Conservation (phyloP, 2,113 vertebrate genomes). For the Triplophysa tibetana region DNA sequence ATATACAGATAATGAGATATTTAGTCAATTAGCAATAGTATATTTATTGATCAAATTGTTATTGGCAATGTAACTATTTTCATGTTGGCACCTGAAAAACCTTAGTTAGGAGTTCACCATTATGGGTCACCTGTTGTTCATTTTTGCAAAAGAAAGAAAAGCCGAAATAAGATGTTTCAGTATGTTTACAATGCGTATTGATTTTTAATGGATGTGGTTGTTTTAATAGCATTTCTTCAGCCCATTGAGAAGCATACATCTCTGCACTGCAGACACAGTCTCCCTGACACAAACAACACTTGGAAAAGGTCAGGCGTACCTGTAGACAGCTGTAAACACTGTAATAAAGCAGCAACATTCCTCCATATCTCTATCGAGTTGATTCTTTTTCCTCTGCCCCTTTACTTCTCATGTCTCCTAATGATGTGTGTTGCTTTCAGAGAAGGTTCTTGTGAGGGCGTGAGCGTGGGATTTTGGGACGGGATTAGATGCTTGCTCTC, state of each 20-base stretch:
- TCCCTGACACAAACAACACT: constrained; percentile 28
- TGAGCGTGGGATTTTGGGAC: constrained; percentile 30
- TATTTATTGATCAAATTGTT: too few species aligned
- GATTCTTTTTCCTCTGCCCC: not conserved
- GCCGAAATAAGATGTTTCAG: not conserved
- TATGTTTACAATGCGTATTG: not conserved
- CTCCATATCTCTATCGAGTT: not conserved
- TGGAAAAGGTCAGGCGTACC: constrained; percentile 24
- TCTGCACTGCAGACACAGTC: not conserved
- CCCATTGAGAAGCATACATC: not conserved
- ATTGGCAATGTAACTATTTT: too few species aligned
- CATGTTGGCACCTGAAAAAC: too few species aligned
- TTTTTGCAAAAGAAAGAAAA: too few species aligned
- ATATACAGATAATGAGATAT: too few species aligned
- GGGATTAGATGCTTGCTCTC: constrained; percentile 1
- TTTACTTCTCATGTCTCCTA: not conserved
- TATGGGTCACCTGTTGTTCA: too few species aligned
- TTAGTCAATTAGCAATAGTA: too few species aligned
- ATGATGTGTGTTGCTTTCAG: constrained; percentile 20
- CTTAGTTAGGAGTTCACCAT: too few species aligned
- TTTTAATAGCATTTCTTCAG: constrained; percentile 23
- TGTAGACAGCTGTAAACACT: constrained; percentile 19
- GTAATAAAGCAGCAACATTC: constrained; percentile 27
- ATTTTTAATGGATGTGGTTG: not conserved
- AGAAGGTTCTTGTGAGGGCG: not conserved